Evolutionary conservation across 92 coral and sea anemone genomes (phyloP).

Genomic region (Nematostella vectensis): DNA sequence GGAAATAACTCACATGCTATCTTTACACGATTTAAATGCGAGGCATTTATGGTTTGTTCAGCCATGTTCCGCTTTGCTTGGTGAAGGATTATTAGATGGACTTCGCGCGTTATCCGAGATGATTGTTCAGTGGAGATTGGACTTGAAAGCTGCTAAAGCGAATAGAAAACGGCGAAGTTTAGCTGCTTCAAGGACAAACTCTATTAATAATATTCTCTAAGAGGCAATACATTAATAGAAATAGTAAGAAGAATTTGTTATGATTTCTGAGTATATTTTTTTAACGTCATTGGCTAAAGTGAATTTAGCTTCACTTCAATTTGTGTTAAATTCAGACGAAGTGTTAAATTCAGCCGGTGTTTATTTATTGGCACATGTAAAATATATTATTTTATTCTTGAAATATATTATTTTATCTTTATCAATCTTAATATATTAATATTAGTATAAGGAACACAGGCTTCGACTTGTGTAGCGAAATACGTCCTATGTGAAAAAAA

Average conservation of each 20-base stretch:
- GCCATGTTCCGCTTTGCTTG: conserved; percentile 80
- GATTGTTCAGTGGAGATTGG: conserved; percentile 86
- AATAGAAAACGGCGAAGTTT: conserved; percentile 40
- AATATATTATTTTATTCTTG: too few relatives aligned
- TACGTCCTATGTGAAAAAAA: too few relatives aligned
- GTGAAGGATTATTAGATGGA: conserved; percentile 89
- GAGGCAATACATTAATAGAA: background rate
- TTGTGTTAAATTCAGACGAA: too few relatives aligned
- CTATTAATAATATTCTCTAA: conserved; percentile 58
- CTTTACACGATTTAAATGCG: conserved; percentile 58
- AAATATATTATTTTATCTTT: too few relatives aligned
- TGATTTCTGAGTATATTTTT: background rate
- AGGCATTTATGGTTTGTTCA: conserved; percentile 91
- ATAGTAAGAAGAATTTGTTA: conserved; percentile 1
- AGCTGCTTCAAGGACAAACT: conserved; percentile 63
- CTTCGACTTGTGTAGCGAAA: too few relatives aligned
- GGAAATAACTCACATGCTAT: conserved; percentile 63
- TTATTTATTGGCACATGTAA: too few relatives aligned
- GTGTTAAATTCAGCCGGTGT: too few relatives aligned
- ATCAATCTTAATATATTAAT: too few relatives aligned
- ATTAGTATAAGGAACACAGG: too few relatives aligned
- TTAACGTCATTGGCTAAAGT: background rate
- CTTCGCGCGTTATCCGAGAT: conserved; percentile 71
- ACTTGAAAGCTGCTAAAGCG: conserved; percentile 54
- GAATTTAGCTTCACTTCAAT: background rate